Evolutionary conservation across 2,888 invertebrate species (phyloP).

Genomic region (Dioctria linearis): DNA sequence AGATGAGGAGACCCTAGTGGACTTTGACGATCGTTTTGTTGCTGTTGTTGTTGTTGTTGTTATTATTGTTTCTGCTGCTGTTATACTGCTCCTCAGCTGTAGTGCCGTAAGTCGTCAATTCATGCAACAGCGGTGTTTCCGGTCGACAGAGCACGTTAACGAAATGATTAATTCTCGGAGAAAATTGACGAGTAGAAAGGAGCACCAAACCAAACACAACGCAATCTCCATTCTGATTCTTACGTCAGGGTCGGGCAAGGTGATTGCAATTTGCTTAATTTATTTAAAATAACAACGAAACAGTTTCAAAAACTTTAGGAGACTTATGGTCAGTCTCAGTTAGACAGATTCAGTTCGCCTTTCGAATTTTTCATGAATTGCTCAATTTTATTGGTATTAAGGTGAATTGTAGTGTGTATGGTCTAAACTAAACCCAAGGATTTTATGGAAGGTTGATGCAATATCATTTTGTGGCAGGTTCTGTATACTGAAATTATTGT

Average conservation of each 20-base stretch:
- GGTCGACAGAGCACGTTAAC: slow-evolving; percentile 59
- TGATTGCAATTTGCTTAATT: slow-evolving; percentile 28
- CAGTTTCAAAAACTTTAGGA: slow-evolving; percentile 8
- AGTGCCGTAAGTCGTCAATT: slow-evolving; percentile 55
- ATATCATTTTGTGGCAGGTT: no score
- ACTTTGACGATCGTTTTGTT: slow-evolving; percentile 15
- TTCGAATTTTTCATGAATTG: no score
- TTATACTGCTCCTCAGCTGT: slow-evolving; percentile 29
- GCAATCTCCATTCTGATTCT: neutral
- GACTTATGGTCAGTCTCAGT: slow-evolving; percentile 21
- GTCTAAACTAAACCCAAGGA: no score
- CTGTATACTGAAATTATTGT: no score
- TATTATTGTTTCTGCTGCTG: neutral
- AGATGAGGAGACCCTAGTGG: slow-evolving; percentile 24
- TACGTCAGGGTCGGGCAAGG: slow-evolving; percentile 2
- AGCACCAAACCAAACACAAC: slow-evolving; percentile 4
- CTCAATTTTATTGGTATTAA: no score
- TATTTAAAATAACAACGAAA: slow-evolving; percentile 16
- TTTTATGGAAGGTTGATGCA: no score
- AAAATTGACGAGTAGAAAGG: slow-evolving; percentile 52
- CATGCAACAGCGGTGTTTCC: slow-evolving; percentile 58
- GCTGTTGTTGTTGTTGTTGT: slow-evolving; percentile 8
- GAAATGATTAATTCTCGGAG: slow-evolving; percentile 58
- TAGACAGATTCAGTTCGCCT: neutral
- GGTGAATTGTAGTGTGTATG: no score